Percentiles rank a stretch among this genome's conserved stretches.
phyloP scores from a whole-genome alignment of 2,797 vertebrate species.

The Melopsittacus undulatus region DNA sequence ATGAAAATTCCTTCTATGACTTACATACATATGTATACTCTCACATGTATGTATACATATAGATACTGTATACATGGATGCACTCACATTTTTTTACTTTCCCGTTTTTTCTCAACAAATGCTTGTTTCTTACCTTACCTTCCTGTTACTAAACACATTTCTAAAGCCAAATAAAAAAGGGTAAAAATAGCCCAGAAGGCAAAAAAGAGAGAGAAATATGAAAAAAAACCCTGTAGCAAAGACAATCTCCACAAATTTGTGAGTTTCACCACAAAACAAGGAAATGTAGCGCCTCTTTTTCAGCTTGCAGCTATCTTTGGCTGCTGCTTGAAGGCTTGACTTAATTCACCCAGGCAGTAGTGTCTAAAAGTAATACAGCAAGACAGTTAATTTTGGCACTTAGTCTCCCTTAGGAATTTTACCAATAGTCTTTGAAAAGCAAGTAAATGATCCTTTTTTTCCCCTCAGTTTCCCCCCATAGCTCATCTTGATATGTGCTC shows the following conservation, averaged over 20 bases:
- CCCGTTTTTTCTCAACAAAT: conserved; percentile 44
- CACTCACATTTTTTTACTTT: not conserved
- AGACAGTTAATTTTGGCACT: conserved; percentile 75
- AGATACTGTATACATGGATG: not conserved
- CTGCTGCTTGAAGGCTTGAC: conserved; percentile 63
- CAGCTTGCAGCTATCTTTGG: conserved; percentile 61
- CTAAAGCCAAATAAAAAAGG: conserved; percentile 41
- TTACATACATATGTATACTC: not conserved
- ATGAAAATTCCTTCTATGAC: conserved; percentile 23
- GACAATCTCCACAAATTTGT: conserved; percentile 39
- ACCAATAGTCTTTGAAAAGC: conserved; percentile 71
- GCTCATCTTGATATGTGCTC: conserved; percentile 30
- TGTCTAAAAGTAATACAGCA: conserved; percentile 72
- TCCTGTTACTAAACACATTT: conserved; percentile 36
- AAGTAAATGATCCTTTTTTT: conserved; percentile 68
- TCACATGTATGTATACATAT: not conserved
- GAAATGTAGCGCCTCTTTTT: conserved; percentile 36
- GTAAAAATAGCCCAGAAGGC: conserved; percentile 37
- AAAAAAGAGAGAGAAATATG: not conserved
- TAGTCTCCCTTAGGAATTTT: conserved; percentile 75
- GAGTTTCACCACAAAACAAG: conserved; percentile 41
- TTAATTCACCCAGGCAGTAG: conserved; percentile 69
- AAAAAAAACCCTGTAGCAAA: conserved; percentile 27
- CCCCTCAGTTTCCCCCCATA: conserved; percentile 15
- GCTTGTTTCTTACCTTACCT: conserved; percentile 49